Percentiles rank a stretch among this genome's conserved stretches.
Evolutionary conservation across 2,113 vertebrate species (phyloP).

Genomic region (Embiotoca jacksoni): DNA sequence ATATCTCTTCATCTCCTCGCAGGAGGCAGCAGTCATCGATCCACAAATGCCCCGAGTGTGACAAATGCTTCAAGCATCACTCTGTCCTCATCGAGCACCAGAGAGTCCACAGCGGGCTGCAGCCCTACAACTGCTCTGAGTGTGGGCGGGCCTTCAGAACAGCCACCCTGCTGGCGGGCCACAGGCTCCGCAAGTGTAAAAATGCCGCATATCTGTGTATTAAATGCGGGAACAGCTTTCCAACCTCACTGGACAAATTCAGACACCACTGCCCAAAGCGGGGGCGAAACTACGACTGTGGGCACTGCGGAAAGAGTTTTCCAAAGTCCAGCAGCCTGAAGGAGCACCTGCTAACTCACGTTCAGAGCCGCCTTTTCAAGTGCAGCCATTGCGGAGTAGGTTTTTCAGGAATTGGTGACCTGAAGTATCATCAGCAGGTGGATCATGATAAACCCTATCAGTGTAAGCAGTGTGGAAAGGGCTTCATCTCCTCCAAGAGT

Average conservation of each 20-base stretch:
- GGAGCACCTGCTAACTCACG: slow-evolving; percentile 77
- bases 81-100: slow-evolving; percentile 78
- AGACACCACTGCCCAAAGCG: slow-evolving; percentile 76
- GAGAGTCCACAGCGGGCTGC: slow-evolving; percentile 77
- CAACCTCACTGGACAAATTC: slow-evolving; percentile 77
- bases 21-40: slow-evolving; percentile 57
- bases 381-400: slow-evolving; percentile 79
- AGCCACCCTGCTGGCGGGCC: slow-evolving; percentile 75
- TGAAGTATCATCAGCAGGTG: slow-evolving; percentile 80
- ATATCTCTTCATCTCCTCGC: slow-evolving; percentile 45
- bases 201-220: slow-evolving; percentile 81
- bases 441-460: slow-evolving; percentile 80
- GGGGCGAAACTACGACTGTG: slow-evolving; percentile 66
- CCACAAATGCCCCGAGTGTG: slow-evolving; percentile 77
- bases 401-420: slow-evolving; percentile 80
- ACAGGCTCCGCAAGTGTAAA: slow-evolving; percentile 78
- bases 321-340: slow-evolving; percentile 75
- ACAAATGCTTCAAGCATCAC: slow-evolving; percentile 78
- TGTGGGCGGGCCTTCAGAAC: slow-evolving; percentile 79
- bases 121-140: slow-evolving; percentile 82
- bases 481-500: slow-evolving; percentile 79
- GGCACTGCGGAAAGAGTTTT: slow-evolving; percentile 77
- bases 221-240: slow-evolving; percentile 80
- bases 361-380: slow-evolving; percentile 79
- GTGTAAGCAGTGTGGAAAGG: slow-evolving; percentile 78